Conservation (phyloP, 2,113 vertebrate species). For the Passerina amoena region DNA sequence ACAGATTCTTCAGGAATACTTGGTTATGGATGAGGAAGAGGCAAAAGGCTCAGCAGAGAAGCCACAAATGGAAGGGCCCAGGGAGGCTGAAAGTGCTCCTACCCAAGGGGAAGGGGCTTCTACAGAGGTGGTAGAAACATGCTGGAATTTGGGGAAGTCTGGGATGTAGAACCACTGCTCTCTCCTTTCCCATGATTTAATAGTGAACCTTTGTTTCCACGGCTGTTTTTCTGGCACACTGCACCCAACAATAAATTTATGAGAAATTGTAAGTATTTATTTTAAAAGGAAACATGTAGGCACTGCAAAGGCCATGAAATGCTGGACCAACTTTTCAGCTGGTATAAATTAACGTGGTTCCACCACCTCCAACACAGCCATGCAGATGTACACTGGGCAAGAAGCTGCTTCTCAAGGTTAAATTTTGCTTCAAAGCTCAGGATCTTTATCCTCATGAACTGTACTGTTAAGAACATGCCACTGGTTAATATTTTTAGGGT, state of each 20-base stretch:
- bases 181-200: background rate
- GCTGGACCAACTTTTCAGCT: background rate
- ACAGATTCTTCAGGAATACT: background rate
- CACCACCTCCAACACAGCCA: background rate
- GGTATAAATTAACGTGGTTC: background rate
- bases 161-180: background rate
- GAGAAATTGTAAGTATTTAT: constrained; percentile 18
- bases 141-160: background rate
- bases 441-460: background rate
- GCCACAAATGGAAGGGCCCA: background rate
- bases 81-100: background rate
- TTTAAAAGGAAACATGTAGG: constrained; percentile 15
- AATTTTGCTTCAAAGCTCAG: background rate
- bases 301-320: background rate
- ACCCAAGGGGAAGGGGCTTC: background rate
- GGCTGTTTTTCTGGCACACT: background rate
- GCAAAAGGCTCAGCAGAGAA: background rate
- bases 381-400: background rate
- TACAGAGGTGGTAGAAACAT: background rate
- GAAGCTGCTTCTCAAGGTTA: background rate
- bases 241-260: constrained; percentile 1
- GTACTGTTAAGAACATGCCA: background rate
- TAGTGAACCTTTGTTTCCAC: background rate
- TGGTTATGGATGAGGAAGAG: background rate
- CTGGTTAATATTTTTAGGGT: background rate